A percentile compares a stretch with the other conserved stretches of the same genome.
Evolutionary conservation across 2,888 invertebrate species (phyloP).

Genomic region (Gymnoscelis rufifasciata): DNA sequence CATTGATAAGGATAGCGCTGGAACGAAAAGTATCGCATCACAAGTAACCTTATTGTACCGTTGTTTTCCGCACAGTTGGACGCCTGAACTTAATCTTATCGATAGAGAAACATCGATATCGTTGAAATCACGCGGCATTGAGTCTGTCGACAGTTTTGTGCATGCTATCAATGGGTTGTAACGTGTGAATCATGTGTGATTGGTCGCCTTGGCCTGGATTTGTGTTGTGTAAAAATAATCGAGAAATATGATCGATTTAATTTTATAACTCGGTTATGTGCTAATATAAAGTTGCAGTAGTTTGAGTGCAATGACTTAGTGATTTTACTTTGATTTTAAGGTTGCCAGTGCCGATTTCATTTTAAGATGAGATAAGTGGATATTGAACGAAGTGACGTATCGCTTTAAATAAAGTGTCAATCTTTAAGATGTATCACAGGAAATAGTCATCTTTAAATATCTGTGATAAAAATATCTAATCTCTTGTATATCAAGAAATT

Average conservation of each 20-base stretch:
- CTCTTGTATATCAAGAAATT: too few relatives aligned
- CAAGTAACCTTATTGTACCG: constrained; percentile 14
- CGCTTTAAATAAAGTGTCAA: not conserved
- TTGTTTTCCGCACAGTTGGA: constrained; percentile 48
- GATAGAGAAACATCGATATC: constrained; percentile 52
- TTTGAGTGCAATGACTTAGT: too few relatives aligned
- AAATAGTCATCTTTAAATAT: not conserved
- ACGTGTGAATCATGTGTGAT: constrained; percentile 28
- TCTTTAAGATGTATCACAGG: not conserved
- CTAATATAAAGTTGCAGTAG: too few relatives aligned
- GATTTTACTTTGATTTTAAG: too few relatives aligned
- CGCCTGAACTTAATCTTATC: constrained; percentile 54
- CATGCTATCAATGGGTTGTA: constrained; percentile 30
- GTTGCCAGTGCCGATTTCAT: too few relatives aligned
- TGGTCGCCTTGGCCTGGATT: constrained; percentile 29
- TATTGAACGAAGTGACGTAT: not conserved
- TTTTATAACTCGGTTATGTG: too few relatives aligned
- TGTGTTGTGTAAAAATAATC: constrained; percentile 4
- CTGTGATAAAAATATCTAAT: too few relatives aligned
- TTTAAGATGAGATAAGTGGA: too few relatives aligned
- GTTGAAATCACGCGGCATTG: constrained; percentile 58
- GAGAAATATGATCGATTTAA: not conserved
- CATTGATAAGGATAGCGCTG: constrained; percentile 41
- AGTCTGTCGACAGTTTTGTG: constrained; percentile 42
- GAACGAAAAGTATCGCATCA: constrained; percentile 41